These are phyloP conservation scores for Misgurnus mizolepis DNA, from an alignment of 2,113 vertebrate species.

Conservation along the genomic window DNA sequence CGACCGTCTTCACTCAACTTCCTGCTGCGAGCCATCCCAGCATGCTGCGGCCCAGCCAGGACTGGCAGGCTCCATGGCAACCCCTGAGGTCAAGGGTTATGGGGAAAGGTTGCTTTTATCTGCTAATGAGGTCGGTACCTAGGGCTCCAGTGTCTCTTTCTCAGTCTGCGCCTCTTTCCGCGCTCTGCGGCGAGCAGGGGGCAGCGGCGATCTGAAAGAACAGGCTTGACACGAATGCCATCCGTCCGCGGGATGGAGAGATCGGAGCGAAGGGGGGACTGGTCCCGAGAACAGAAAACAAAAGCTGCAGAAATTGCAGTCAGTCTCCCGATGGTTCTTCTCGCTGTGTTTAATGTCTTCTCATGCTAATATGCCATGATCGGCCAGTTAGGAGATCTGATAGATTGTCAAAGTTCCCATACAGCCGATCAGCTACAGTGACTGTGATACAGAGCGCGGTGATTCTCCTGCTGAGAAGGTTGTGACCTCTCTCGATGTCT, in stretches of 20 bases:
- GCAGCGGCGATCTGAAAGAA: conserved; percentile 58
- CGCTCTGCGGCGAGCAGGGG: conserved; percentile 34
- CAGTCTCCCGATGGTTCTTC: conserved; percentile 65
- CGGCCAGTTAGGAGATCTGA: conserved; percentile 30
- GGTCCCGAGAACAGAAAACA: conserved; percentile 62
- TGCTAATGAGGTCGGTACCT: conserved; percentile 77
- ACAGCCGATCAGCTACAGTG: conserved; percentile 29
- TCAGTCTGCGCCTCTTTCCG: conserved; percentile 57
- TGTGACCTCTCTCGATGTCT: neutral
- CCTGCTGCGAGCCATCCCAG: conserved; percentile 66
- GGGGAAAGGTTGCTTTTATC: conserved; percentile 78
- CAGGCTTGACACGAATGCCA: conserved; percentile 68
- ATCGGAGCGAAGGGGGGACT: conserved; percentile 20
- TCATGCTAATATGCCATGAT: conserved; percentile 66
- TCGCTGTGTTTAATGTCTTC: conserved; percentile 68
- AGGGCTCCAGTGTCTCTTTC: conserved; percentile 64
- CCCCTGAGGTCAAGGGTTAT: conserved; percentile 69
- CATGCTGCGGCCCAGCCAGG: conserved; percentile 63
- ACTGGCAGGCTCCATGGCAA: conserved; percentile 75
- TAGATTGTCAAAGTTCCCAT: conserved; percentile 25
- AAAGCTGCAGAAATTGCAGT: conserved; percentile 59
- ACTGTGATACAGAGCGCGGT: conserved; percentile 17
- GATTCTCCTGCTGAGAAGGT: neutral
- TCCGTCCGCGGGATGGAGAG: conserved; percentile 60
- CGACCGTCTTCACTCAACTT: conserved; percentile 58